Conservation (phyloP, 2,113 vertebrate species). For the Labeo catla region DNA sequence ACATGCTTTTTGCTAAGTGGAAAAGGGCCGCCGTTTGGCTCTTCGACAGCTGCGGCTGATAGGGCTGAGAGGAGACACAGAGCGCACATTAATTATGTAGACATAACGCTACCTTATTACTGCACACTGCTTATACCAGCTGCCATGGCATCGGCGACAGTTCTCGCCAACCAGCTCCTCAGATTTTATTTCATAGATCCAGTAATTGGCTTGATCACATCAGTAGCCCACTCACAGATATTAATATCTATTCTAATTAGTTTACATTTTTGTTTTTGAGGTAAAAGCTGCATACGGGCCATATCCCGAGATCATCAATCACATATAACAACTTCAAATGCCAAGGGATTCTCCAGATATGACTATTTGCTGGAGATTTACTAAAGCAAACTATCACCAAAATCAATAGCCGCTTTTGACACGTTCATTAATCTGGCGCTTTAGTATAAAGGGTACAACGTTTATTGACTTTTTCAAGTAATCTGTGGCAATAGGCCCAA, state of each 20-base stretch:
- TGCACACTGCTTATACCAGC: slow-evolving; percentile 34
- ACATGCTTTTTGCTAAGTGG: slow-evolving; percentile 3
- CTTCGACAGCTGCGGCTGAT: slow-evolving; percentile 27
- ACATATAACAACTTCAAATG: slow-evolving; percentile 25
- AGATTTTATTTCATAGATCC: slow-evolving; percentile 43
- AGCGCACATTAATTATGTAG: slow-evolving; percentile 37
- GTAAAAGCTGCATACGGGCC: background rate
- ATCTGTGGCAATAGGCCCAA: slow-evolving; percentile 27
- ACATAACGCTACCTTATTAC: slow-evolving; percentile 37
- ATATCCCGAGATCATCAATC: slow-evolving; percentile 17
- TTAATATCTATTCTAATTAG: slow-evolving; percentile 40
- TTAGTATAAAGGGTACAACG: slow-evolving; percentile 11
- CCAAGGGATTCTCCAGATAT: slow-evolving; percentile 37
- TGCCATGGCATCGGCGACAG: slow-evolving; percentile 26
- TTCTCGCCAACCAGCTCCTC: slow-evolving; percentile 27
- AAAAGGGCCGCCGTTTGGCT: background rate
- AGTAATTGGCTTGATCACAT: slow-evolving; percentile 37
- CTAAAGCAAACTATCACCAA: slow-evolving; percentile 42
- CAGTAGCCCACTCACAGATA: slow-evolving; percentile 24
- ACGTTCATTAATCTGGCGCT: slow-evolving; percentile 37
- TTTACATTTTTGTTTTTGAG: slow-evolving; percentile 13
- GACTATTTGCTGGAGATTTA: slow-evolving; percentile 41
- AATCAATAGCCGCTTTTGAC: slow-evolving; percentile 40
- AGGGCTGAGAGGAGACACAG: slow-evolving; percentile 26
- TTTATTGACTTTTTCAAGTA: slow-evolving; percentile 37